phyloP scores from a whole-genome alignment of 1,140 invertebrate species.

The Asobara japonica region DNA sequence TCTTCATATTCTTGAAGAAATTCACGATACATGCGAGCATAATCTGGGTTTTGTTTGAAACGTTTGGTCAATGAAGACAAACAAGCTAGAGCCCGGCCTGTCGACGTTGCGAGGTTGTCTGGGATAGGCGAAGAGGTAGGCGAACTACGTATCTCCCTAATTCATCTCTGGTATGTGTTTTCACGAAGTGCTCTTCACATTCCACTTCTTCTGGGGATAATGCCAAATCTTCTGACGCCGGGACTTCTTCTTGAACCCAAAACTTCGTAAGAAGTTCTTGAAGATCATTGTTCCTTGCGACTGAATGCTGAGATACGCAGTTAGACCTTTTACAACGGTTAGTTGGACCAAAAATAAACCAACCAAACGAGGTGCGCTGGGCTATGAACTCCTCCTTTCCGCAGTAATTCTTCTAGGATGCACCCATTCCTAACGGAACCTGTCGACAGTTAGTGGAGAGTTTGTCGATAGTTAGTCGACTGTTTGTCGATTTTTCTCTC shows the following conservation, averaged over 20 bases:
- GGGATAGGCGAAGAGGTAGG: not conserved
- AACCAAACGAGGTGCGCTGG: not conserved
- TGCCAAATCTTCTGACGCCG: not conserved
- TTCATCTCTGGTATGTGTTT: not conserved
- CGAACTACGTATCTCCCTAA: not conserved
- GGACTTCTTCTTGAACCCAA: not conserved
- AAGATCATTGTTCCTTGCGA: not conserved
- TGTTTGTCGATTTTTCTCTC: no score
- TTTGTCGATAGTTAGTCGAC: no score
- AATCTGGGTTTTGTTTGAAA: not conserved
- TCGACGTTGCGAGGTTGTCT: not conserved
- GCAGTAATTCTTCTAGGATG: not conserved
- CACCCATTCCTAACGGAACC: no score
- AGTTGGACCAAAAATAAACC: not conserved
- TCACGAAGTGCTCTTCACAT: not conserved
- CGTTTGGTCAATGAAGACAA: not conserved
- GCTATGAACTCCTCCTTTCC: not conserved
- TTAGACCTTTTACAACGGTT: not conserved
- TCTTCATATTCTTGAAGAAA: not conserved
- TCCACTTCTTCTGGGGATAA: not conserved
- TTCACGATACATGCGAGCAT: not conserved
- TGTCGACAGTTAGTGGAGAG: no score
- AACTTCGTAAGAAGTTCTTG: not conserved
- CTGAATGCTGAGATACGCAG: not conserved
- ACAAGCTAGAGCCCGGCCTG: not conserved